Base-by-base conservation (phyloP, 2,797 vertebrate genomes). In the Hippopotamyrus pictus region DNA sequence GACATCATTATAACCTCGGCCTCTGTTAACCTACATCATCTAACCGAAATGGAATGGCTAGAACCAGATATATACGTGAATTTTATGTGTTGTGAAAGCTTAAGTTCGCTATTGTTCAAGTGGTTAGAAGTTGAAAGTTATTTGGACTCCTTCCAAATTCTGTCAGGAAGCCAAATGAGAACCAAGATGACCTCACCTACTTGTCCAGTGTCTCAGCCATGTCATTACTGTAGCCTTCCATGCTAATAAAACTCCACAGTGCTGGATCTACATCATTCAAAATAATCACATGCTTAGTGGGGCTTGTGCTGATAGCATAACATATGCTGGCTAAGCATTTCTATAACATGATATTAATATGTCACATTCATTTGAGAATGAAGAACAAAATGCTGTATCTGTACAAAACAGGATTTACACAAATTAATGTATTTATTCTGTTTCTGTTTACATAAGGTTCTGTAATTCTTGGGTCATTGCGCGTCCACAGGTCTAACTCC, bases 1-100 rank as follows among this genome's bases (percentile, higher is more conserved):
- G 88, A 89, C 54, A 89, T 86, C 82, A 89, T 69, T 25, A n/a
- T 82, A 29, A 48, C 87, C 46, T 76, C 19, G 62, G 50, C 51
- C 87, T 51, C 37, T 88, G 86, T 65, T 65, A 88, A 69, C 29
- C 48, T 25, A 22, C 19, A 41, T 89, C 33, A 79, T 17, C 48
- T 44, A 89, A 89, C 53, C n/a, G 53, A 86, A 89, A 12, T 65
- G 88, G 57, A 89, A 37, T 69, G 84, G 57, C 82, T 89, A 46
- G 62, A 87, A 76, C 44, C 33, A 57, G 84, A 89, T 76, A 14
- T 37, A 37, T 17, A 73, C 14, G 12, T 73, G 62, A 22, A 11
- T 69, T 29, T 83, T 73, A 37, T 69, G 44, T 88, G n/a, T 50
- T 51, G 22, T 22, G 48, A 69, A 41, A 53, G 41, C 12, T 51